Percentiles rank a stretch among this genome's conserved stretches.
phyloP scores from a whole-genome alignment of 1,140 invertebrate species.

The Papilio glaucus region DNA sequence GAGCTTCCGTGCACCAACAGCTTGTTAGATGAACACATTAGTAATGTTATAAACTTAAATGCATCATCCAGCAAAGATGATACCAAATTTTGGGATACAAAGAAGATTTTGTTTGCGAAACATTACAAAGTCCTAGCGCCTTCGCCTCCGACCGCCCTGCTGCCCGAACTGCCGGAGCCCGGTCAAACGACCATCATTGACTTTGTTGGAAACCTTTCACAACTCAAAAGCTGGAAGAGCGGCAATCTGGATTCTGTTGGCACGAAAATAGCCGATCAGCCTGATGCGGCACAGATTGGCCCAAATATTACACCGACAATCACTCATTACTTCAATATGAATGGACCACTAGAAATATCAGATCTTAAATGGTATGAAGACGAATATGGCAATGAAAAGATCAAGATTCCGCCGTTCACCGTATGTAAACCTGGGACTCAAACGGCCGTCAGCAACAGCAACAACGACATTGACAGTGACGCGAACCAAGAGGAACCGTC shows the following conservation, averaged over 20 bases:
- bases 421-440: constrained; percentile 68
- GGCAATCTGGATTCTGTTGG: constrained; percentile 68
- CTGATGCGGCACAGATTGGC: constrained; percentile 65
- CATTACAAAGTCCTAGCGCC: constrained; percentile 71
- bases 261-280: constrained; percentile 73
- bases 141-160: constrained; percentile 61
- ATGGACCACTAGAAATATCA: constrained; percentile 73
- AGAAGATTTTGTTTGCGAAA: constrained; percentile 71
- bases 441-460: constrained; percentile 63
- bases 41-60: constrained; percentile 78
- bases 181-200: constrained; percentile 66
- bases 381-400: constrained; percentile 65
- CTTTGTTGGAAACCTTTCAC: constrained; percentile 71
- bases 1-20: constrained; percentile 77
- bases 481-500: constrained; percentile 65
- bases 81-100: constrained; percentile 74
- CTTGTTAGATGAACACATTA: constrained; percentile 77
- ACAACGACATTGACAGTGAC: constrained; percentile 79
- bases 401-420: constrained; percentile 65
- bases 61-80: constrained; percentile 79
- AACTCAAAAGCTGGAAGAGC: constrained; percentile 76
- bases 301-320: constrained; percentile 47
- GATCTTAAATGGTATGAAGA: constrained; percentile 78
- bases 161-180: constrained; percentile 68
- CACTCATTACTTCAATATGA: constrained; percentile 75